phyloP scores from a whole-genome alignment of 2,888 invertebrate species.

The Lithodes maja region DNA sequence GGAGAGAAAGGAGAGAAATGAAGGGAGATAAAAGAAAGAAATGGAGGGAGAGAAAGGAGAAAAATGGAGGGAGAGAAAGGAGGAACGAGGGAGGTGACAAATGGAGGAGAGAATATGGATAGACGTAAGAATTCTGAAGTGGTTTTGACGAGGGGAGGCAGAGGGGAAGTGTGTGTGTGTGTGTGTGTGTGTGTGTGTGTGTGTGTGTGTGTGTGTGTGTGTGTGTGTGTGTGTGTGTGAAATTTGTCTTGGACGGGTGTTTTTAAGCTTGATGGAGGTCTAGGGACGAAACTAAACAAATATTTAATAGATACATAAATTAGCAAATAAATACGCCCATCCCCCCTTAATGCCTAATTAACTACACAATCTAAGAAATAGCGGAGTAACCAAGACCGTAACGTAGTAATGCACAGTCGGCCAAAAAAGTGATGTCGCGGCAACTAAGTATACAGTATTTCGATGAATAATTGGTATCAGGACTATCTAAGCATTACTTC shows the following conservation, averaged over 20 bases:
- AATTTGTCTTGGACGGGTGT: not conserved
- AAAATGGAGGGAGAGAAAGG: not conserved
- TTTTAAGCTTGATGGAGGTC: no score
- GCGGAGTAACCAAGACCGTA: no score
- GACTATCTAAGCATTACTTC: no score
- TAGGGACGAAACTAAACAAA: no score
- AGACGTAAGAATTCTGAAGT: not conserved
- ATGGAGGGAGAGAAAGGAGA: not conserved
- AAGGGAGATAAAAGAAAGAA: not conserved
- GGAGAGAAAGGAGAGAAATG: not conserved
- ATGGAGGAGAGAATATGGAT: not conserved
- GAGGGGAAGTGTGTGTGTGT: not conserved
- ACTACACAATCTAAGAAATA: no score
- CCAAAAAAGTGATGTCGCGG: no score
- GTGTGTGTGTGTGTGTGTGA: not conserved
- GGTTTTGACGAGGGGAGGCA: not conserved
- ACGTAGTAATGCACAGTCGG: no score
- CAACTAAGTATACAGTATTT: no score
- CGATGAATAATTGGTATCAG: no score
- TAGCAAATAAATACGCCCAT: no score
- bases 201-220: not conserved
- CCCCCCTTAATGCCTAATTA: no score
- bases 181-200: constrained; percentile 1
- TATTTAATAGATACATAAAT: no score
- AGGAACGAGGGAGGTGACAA: not conserved